Conservation (phyloP, 2,888 invertebrate genomes). For the Drosophila percnosoma region DNA sequence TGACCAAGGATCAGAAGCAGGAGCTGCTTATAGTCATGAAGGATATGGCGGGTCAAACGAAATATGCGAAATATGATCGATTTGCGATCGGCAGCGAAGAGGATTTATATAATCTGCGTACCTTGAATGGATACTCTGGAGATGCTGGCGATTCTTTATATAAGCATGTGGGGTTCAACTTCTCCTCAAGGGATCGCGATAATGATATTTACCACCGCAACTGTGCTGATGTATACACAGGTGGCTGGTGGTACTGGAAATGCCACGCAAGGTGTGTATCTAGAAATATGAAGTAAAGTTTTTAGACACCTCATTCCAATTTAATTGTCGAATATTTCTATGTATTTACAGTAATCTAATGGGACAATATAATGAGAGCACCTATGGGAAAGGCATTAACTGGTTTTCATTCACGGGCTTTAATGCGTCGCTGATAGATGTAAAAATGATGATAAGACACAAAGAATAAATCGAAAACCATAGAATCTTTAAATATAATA, state of each 20-base stretch:
- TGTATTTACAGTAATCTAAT: conserved; percentile 87
- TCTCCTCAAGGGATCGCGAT: conserved; percentile 88
- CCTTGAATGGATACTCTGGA: conserved; percentile 88
- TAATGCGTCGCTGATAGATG: conserved; percentile 87
- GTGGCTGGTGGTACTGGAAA: conserved; percentile 91
- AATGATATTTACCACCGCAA: conserved; percentile 89
- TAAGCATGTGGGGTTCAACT: conserved; percentile 88
- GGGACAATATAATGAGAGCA: conserved; percentile 87
- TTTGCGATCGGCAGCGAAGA: conserved; percentile 88
- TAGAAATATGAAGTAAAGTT: background rate
- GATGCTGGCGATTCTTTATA: conserved; percentile 88
- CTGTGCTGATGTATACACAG: conserved; percentile 87
- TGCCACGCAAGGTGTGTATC: conserved; percentile 87
- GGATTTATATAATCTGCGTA: conserved; percentile 88
- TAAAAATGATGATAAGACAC: conserved; percentile 88
- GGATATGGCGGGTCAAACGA: conserved; percentile 86
- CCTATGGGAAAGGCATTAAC: conserved; percentile 87
- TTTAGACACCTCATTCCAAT: background rate
- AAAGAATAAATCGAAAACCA: background rate
- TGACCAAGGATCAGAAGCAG: conserved; percentile 83
- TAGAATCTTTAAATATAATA: background rate
- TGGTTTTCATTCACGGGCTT: too few species aligned
- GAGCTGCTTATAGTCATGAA: conserved; percentile 88
- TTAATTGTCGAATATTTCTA: background rate
- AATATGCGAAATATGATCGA: conserved; percentile 87